phyloP scores from a whole-genome alignment of 2,113 vertebrate species.

The Arenaria interpres region DNA sequence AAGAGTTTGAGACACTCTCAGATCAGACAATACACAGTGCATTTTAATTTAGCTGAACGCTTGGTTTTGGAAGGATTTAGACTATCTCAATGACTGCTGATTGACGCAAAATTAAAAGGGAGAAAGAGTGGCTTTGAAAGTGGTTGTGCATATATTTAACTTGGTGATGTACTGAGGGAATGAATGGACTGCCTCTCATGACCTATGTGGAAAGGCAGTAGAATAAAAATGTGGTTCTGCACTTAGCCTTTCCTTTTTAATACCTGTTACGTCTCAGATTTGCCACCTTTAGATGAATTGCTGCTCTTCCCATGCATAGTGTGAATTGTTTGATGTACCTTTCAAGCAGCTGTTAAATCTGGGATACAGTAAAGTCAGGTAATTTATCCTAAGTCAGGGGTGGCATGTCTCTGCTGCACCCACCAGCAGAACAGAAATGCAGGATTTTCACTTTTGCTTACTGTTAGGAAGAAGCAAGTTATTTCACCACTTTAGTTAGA shows the following conservation, averaged over 20 bases:
- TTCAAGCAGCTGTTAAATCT: slow-evolving; percentile 30
- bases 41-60: neutral
- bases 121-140: neutral
- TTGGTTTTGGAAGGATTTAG: neutral
- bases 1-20: neutral
- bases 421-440: neutral
- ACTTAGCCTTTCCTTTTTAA: slow-evolving; percentile 29
- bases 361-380: neutral
- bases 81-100: neutral
- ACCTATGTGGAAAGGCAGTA: slow-evolving; percentile 17
- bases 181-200: neutral
- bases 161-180: slow-evolving; percentile 10
- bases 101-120: slow-evolving; percentile 40
- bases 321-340: slow-evolving; percentile 43
- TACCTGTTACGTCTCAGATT: slow-evolving; percentile 40
- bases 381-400: neutral
- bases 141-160: slow-evolving; percentile 42
- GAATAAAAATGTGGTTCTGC: slow-evolving; percentile 50
- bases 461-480: neutral
- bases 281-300: slow-evolving; percentile 45
- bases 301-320: slow-evolving; percentile 25
- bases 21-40: neutral
- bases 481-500: neutral
- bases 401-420: neutral
- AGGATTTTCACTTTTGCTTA: neutral